phyloP scores from a whole-genome alignment of 2,888 invertebrate genomes.

The Plebejus anna region DNA sequence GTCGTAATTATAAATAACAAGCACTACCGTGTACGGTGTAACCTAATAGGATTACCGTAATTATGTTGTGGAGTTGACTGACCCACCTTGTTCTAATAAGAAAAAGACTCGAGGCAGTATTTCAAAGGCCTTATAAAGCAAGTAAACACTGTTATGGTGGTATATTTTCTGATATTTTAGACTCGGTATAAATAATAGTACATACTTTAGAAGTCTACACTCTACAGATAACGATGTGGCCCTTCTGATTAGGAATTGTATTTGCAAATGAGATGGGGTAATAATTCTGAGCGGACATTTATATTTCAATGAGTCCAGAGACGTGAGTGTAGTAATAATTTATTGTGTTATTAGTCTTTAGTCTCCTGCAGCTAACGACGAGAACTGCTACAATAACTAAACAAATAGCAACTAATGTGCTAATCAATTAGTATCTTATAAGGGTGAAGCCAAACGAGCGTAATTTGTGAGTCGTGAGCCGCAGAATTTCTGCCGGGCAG shows the following conservation, averaged over 20 bases:
- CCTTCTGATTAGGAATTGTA: not conserved
- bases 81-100: not conserved
- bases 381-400: not conserved
- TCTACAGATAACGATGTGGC: not conserved
- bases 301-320: slow-evolving; percentile 1
- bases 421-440: not conserved
- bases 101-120: not conserved
- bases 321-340: not conserved
- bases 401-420: not conserved
- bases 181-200: not conserved
- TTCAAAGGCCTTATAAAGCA: not conserved
- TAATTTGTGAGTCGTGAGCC: no score
- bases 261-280: not conserved
- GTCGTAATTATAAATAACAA: slow-evolving; percentile 11
- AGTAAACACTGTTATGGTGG: not conserved
- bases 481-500: no score
- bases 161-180: not conserved
- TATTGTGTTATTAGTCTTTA: not conserved
- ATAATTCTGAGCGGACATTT: not conserved
- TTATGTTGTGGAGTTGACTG: not conserved
- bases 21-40: slow-evolving; percentile 5
- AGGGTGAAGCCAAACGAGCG: no score
- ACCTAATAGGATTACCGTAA: not conserved
- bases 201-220: not conserved
- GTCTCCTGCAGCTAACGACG: not conserved